phyloP scores from a whole-genome alignment of 2,888 invertebrate genomes.

The Trichacis sp. region DNA sequence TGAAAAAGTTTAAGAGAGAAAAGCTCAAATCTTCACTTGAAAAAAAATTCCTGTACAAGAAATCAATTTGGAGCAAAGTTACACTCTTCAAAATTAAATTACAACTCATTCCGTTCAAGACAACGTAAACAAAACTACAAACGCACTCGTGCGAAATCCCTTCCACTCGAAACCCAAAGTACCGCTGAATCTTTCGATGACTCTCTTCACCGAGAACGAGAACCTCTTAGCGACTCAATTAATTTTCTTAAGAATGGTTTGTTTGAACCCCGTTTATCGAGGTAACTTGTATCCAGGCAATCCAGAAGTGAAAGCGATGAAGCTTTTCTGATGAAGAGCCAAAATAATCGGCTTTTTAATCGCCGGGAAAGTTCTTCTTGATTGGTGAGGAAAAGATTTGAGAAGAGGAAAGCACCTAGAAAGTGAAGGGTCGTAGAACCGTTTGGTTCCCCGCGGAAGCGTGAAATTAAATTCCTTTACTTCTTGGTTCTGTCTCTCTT shows the following conservation, averaged over 20 bases:
- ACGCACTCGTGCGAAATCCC: too few species aligned
- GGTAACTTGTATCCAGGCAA: constrained; percentile 1
- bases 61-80: too few species aligned
- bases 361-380: constrained; percentile 25
- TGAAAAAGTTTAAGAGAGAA: too few species aligned
- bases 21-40: too few species aligned
- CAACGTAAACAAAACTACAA: too few species aligned
- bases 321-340: constrained; percentile 6
- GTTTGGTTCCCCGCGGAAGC: constrained; percentile 53
- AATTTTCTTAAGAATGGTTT: constrained; percentile 14
- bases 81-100: too few species aligned
- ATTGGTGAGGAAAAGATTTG: constrained; percentile 21
- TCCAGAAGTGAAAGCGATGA: not conserved
- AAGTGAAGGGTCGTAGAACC: constrained; percentile 44
- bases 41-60: too few species aligned
- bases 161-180: too few species aligned
- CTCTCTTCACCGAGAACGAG: not conserved
- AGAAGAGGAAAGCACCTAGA: constrained; percentile 33
- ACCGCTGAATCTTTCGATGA: not conserved
- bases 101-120: too few species aligned
- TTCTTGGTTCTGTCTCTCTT: constrained; percentile 25
- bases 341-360: constrained; percentile 38
- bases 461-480: constrained; percentile 60
- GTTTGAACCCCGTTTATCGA: constrained; percentile 18
- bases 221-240: constrained; percentile 24